These are phyloP conservation scores for Candidula unifasciata DNA, from an alignment of 2,888 invertebrate genomes.

Conservation along the genomic window DNA sequence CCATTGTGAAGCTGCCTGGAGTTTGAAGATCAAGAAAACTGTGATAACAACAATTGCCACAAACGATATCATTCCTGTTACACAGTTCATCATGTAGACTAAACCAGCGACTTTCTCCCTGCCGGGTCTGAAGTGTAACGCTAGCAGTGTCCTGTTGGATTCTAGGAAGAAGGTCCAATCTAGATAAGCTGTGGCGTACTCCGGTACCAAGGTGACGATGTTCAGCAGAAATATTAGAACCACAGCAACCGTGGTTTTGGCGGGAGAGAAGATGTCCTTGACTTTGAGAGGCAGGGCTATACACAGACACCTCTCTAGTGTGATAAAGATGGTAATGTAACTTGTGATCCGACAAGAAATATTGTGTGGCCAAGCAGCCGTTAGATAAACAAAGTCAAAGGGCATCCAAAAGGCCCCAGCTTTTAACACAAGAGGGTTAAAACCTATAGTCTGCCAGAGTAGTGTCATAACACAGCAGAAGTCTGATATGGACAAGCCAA, in stretches of 20 bases:
- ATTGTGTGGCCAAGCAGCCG: not conserved
- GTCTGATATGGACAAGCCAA: slow-evolving; percentile 31
- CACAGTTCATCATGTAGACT: not conserved
- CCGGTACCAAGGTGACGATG: not conserved
- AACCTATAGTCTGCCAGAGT: slow-evolving; percentile 3
- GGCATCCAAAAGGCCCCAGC: not conserved
- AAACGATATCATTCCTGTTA: not conserved
- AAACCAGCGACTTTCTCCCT: not conserved
- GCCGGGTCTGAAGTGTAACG: not conserved
- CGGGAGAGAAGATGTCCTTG: not conserved
- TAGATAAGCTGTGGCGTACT: not conserved
- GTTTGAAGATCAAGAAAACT: not conserved
- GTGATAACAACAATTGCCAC: not conserved
- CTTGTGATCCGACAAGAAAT: not conserved
- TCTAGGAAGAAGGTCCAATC: slow-evolving; percentile 21
- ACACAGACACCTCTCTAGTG: slow-evolving; percentile 14
- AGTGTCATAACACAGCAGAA: not conserved
- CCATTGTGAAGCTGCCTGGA: not conserved
- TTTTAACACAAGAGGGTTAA: slow-evolving; percentile 7
- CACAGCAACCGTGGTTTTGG: not conserved
- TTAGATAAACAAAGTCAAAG: not conserved
- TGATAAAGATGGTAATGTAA: slow-evolving; percentile 15
- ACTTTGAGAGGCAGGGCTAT: slow-evolving; percentile 1
- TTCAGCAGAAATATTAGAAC: not conserved
- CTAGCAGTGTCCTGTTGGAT: not conserved